Evolutionary conservation across 2,797 vertebrate genomes (phyloP), one percentile per base, ranked within the genome.

Genomic region (Hafferia zeledoni): DNA sequence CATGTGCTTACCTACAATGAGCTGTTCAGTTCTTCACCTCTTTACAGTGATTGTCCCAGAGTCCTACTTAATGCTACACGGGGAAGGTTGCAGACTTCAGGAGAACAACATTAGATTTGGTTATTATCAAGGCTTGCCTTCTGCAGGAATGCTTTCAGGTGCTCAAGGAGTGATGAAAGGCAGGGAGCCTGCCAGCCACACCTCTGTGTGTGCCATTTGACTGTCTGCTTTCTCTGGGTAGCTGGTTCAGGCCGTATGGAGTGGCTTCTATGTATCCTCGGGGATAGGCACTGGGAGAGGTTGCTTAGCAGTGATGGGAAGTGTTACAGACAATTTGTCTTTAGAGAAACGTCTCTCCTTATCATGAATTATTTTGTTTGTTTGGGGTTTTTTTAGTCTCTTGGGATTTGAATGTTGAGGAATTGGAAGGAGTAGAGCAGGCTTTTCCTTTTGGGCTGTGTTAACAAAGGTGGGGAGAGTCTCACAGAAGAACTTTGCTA

Each of bases 231-330:
- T 44, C 80, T 57, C 74, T 37, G 35, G 13, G 6, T 46, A 12
- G 7, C 65, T 50, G 39, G 18, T 27, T 86, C 20, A 13, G 20
- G 72, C 22, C 69, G 4, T 5, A 1, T 22, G 52, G 43, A 49
- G 23, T 7, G 27, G 50, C 59, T 79, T 49, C 46, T 31, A 0
- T 0, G 0, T n/a, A 5, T 33, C 50, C 25, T 61, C 13, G 3
- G 56, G 39, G 24, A 37, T n/a, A 39, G 50, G 68, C 43, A n/a
- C 35, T 9, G 28, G 8, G 43, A 41, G 44, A 13, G 22, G n/a
- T 63, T 74, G 18, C 52, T 63, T 72, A 63, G 30, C 43, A 22
- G 69, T 24, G 0, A 13, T 4, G 6, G 60, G n/a, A 81, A 55
- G 35, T 7, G 39, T 61, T 56, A 23, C 10, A 85, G 76, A 47